These are phyloP conservation scores for Catharus fuscescens DNA, from an alignment of 2,113 vertebrate species.

Conservation along the genomic window DNA sequence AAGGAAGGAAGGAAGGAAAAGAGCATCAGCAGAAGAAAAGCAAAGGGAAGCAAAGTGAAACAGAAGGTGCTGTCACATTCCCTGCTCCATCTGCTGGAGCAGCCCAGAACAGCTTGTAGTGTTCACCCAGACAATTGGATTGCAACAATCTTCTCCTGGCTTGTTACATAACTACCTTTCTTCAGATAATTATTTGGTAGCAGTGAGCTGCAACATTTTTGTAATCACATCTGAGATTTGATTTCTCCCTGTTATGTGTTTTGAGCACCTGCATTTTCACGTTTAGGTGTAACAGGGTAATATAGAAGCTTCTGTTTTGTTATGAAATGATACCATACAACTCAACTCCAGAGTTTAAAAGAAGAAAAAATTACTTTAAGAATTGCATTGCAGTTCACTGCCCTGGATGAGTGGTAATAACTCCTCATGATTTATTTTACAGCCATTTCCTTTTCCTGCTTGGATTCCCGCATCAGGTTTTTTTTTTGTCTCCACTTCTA, in stretches of 20 bases:
- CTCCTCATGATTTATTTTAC: background rate
- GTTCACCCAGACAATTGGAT: background rate
- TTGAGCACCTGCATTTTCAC: background rate
- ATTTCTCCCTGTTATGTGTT: background rate
- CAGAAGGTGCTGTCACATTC: background rate
- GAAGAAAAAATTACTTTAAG: background rate
- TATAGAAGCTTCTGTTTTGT: background rate
- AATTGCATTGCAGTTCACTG: background rate
- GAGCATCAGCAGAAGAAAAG: background rate
- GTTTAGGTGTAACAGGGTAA: background rate
- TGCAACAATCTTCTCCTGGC: background rate
- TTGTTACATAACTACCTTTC: background rate
- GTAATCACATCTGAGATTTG: background rate
- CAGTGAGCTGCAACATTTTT: background rate
- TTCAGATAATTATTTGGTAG: background rate
- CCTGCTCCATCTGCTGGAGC: constrained; percentile 43
- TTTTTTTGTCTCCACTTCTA: background rate
- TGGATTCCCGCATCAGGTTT: background rate
- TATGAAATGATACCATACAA: accelerated
- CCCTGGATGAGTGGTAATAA: background rate
- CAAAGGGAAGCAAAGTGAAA: background rate
- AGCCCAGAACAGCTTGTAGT: background rate
- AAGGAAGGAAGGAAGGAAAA: accelerated
- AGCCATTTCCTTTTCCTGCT: background rate
- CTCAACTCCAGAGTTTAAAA: background rate